Percentiles rank a stretch among this genome's conserved stretches.
Conservation (phyloP, 2,113 vertebrate species). For the Hyperoodon ampullatus region DNA sequence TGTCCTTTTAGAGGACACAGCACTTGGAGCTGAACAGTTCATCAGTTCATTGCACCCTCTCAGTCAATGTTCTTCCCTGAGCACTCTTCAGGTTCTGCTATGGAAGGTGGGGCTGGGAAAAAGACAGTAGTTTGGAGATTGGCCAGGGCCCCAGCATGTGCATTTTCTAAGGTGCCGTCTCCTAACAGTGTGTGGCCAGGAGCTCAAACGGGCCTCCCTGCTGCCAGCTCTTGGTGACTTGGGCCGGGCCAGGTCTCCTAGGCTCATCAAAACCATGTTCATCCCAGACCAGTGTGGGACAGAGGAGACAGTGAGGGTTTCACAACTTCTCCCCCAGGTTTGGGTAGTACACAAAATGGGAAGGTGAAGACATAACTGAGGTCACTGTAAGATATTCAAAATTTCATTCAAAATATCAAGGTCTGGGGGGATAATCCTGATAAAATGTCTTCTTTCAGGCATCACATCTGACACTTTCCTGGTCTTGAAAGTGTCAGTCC, state of each 20-base stretch:
- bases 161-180: rapidly evolving
- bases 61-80: rapidly evolving
- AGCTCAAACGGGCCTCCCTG: not conserved
- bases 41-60: rapidly evolving
- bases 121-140: not conserved
- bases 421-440: not conserved
- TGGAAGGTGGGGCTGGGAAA: not conserved
- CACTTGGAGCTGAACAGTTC: rapidly evolving
- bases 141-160: too few species aligned
- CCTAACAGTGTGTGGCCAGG: rapidly evolving
- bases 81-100: not conserved
- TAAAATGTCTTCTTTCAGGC: not conserved
- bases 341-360: not conserved
- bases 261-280: not conserved
- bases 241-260: not conserved
- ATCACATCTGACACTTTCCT: not conserved
- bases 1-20: not conserved
- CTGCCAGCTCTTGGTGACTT: not conserved
- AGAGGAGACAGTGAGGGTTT: not conserved
- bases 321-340: not conserved
- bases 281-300: not conserved
- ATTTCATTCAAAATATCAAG: not conserved
- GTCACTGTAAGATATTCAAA: not conserved
- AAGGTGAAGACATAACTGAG: not conserved
- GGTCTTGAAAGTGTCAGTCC: not conserved